A percentile compares a stretch with the other conserved stretches of the same genome.
Conservation (phyloP, 2,888 invertebrate genomes). For the Tachina lurida region DNA sequence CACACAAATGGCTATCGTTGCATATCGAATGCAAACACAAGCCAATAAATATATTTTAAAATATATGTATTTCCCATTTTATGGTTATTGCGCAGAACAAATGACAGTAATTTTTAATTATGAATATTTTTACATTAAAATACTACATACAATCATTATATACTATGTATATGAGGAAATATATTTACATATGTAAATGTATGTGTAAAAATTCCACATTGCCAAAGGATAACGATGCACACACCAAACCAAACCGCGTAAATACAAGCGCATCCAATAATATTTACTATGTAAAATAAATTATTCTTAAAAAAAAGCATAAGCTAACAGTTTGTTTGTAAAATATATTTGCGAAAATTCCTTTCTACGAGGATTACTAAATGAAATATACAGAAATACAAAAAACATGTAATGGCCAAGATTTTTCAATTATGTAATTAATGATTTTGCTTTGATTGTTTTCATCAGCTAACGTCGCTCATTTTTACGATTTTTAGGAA, state of each 20-base stretch:
- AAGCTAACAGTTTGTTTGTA: not conserved
- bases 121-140: conserved; percentile 24
- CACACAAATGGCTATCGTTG: too few relatives aligned
- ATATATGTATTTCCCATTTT: not conserved
- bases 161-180: too few relatives aligned
- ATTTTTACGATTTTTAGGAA: too few relatives aligned
- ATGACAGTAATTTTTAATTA: conserved; percentile 4
- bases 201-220: not conserved
- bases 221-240: not conserved
- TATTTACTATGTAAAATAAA: conserved; percentile 6
- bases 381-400: too few relatives aligned
- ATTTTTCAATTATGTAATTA: too few relatives aligned
- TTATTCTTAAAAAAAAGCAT: not conserved
- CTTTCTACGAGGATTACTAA: not conserved
- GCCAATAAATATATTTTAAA: not conserved
- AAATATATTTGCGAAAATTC: not conserved
- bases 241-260: not conserved
- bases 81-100: not conserved
- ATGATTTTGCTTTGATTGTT: too few relatives aligned
- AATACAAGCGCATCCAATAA: conserved; percentile 12
- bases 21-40: not conserved
- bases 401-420: too few relatives aligned
- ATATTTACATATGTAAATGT: not conserved
- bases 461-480: too few relatives aligned
- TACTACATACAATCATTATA: not conserved